Evolutionary conservation across 2,797 vertebrate genomes (phyloP).

Genomic region (Takifugu ocellatus): DNA sequence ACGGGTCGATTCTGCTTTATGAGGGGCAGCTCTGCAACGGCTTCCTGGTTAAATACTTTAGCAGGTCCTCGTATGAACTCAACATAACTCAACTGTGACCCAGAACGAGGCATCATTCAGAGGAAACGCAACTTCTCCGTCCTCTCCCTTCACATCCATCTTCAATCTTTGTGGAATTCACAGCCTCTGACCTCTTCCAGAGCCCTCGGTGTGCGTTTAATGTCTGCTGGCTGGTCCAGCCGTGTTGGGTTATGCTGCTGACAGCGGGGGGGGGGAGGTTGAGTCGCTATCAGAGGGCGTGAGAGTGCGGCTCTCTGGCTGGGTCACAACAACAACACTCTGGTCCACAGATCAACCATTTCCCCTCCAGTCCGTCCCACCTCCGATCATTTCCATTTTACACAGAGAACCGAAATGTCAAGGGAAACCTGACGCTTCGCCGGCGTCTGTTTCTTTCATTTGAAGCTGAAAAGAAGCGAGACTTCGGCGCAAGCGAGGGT

Average conservation of each 20-base stretch:
- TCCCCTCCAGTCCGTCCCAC: constrained; percentile 35
- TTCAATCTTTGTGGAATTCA: constrained; percentile 59
- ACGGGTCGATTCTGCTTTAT: constrained; percentile 1
- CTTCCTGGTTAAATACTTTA: not conserved
- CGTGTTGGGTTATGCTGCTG: constrained; percentile 30
- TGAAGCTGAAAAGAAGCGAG: constrained; percentile 15
- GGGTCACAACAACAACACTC: constrained; percentile 36
- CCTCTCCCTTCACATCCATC: constrained; percentile 41
- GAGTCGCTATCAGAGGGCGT: constrained; percentile 60
- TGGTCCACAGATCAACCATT: constrained; percentile 44
- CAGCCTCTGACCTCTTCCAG: constrained; percentile 51
- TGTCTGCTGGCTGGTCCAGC: constrained; percentile 43
- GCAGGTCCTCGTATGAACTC: not conserved
- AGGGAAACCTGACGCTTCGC: constrained; percentile 14
- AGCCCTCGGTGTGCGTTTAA: constrained; percentile 38
- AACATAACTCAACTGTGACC: not conserved
- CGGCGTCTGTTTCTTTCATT: constrained; percentile 30
- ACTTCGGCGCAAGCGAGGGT: constrained; percentile 1
- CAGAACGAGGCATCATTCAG: constrained; percentile 14
- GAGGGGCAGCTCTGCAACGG: not conserved
- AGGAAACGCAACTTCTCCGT: constrained; percentile 7
- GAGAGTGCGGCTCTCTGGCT: constrained; percentile 53
- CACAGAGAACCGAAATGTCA: constrained; percentile 22
- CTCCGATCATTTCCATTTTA: constrained; percentile 21
- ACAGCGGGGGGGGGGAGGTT: constrained; percentile 40